Conservation (phyloP, 2,888 invertebrate species). For the Oasisia sp. region DNA sequence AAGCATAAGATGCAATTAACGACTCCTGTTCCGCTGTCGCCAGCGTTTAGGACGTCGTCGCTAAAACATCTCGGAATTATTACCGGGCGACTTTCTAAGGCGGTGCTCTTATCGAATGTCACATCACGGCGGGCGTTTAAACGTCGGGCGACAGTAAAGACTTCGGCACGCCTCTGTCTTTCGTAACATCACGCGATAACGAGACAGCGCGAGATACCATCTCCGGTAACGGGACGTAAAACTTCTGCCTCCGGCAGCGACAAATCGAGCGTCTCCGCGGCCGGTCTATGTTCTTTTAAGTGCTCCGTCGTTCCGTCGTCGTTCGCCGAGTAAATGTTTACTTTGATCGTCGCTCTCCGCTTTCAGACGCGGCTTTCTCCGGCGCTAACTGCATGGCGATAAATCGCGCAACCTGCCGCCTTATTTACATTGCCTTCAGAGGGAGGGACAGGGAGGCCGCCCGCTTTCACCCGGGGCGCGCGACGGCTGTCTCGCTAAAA, state of each 20-base stretch:
- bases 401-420: not conserved
- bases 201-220: constrained; percentile 17
- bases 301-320: not conserved
- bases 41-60: not conserved
- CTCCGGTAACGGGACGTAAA: constrained; percentile 10
- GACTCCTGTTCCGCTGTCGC: not conserved
- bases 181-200: not conserved
- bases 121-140: not conserved
- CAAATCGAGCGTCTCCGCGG: not conserved
- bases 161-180: constrained; percentile 13
- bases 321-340: not conserved
- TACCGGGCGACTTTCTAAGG: not conserved
- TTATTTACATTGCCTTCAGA: not conserved
- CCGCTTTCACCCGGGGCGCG: not conserved
- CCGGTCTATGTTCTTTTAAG: not conserved
- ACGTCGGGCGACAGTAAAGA: not conserved
- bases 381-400: not conserved
- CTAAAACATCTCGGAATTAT: constrained; percentile 11
- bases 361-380: constrained; percentile 9
- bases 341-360: not conserved
- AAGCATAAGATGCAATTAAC: constrained; percentile 13
- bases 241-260: not conserved
- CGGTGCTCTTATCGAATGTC: not conserved
- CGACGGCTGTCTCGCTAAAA: not conserved
- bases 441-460: too few relatives aligned